Base-by-base conservation (phyloP, 1,140 invertebrate species). In the Archivesica marissinica region DNA sequence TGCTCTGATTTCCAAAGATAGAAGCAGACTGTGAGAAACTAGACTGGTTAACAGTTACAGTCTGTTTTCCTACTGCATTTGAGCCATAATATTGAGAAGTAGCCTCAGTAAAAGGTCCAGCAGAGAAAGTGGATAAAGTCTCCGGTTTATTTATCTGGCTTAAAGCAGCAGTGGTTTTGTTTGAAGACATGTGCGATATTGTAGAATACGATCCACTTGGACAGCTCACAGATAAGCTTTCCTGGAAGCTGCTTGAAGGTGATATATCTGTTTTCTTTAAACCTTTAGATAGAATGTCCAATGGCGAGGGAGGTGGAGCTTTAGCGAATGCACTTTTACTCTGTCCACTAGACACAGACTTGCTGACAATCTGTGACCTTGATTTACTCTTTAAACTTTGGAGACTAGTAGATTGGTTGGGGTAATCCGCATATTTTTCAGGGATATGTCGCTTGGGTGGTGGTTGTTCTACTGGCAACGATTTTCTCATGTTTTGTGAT, bases 391-490 rank as follows among this genome's bases (percentile, higher is more conserved):
- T 74, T 9, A 83, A 47, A 30, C 35, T 47, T 30, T 59, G 30
- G 1, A 30, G 9, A 56, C 44, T 35, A 23, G 50, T 50, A 28
- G 38, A 41, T 41, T 44, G 33, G 56, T 83, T 83, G 20, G 80
- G 80, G 50, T 83, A 83, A 47, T 83, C 52, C 7, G 68, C 70
- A 83, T 83, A 83, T 83, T 83, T 83, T 13, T 41, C 33, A 9
- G 80, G 80, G 0, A 83, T 61, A n/a, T 75, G 68, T n/a, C 56
- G 13, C 20, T 44, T 64, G 25, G 25, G n/a, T 11, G 3, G 2
- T 30, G 15, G 39, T 35, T 44, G 4, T 2, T 17, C 20, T 17
- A 39, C 39, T 68, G 25, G 35, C 3, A 20, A 17, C 15, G 61
- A 23, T 25, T 33, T 44, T 11, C 23, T 50, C 17, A 11, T 15